phyloP scores from a whole-genome alignment of 92 coral and sea anemone species.

The Porites cylindrica region DNA sequence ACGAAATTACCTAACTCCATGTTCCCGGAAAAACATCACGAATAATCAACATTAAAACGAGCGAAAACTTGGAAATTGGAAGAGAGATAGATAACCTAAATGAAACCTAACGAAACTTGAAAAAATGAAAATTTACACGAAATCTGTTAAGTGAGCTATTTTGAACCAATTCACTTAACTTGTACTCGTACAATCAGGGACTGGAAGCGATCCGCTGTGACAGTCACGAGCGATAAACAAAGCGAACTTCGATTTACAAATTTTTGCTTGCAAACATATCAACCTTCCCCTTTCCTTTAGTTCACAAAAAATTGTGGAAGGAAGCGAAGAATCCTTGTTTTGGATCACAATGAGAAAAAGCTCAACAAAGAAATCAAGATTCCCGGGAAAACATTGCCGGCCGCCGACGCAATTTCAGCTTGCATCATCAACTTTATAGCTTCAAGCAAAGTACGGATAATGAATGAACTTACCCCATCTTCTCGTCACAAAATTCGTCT shows the following conservation, averaged over 20 bases:
- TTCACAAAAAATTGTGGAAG: background rate
- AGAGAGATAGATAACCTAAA: background rate
- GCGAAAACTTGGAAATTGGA: background rate
- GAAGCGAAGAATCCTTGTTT: background rate
- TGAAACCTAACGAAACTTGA: background rate
- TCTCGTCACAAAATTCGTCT: constrained; percentile 30
- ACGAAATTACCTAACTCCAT: background rate
- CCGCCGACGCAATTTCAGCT: background rate
- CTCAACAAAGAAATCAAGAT: background rate
- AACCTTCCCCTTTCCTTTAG: background rate
- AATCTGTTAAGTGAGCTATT: background rate
- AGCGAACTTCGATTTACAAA: background rate
- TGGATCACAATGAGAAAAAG: too few relatives aligned
- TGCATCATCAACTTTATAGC: constrained; percentile 22
- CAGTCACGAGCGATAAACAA: constrained; percentile 21
- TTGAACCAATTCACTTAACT: constrained; percentile 13
- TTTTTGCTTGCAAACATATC: background rate
- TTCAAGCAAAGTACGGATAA: background rate
- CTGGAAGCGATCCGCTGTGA: background rate
- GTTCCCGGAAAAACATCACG: background rate
- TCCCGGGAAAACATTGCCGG: constrained; percentile 38
- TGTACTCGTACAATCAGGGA: constrained; percentile 34
- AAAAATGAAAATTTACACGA: background rate
- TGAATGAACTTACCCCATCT: constrained; percentile 30
- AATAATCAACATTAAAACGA: background rate